Evolutionary conservation across 2,888 invertebrate species (phyloP), one percentile per base, ranked within the genome.

Genomic region (Reticulitermes lucifugus): DNA sequence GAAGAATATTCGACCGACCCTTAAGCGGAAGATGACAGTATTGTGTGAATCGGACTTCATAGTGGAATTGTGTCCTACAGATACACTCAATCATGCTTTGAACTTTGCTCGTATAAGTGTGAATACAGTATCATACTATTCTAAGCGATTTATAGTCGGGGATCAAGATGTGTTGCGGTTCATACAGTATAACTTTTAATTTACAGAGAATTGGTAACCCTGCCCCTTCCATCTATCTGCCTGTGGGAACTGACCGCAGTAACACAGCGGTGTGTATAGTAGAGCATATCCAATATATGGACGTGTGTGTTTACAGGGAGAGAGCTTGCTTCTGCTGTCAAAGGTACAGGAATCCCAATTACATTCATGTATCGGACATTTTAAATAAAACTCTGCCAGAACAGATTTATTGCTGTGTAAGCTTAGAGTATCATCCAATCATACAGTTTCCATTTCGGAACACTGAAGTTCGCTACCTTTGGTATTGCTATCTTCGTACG

Each of bases 151-250:
- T 22, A 18, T 60, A 22, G 21, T n/a, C 6, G 6, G 60, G 60
- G 60, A 7, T 21, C 12, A 14, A 60, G 60, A 60, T 60, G 60
- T 21, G 60, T 60, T 60, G 21, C 21, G 60, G 60, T 60, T 6
- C 60, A 60, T 60, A 60, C n/a, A 60, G 60, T 60, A 21, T 60
- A 60, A 60, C 59, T 60, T 60, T 60, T 60, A 60, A 60, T 60
- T 60, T 60, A 60, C 22, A 21, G 60, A 60, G 60, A 60, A 18
- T 18, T 60, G 60, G 9, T 60, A 60, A 1, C 60, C 60, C 21
- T 14, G 21, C 60, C n/a, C 60, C 14, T 18, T 46, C 46, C 46
- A 14, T 18, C 18, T 6, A 12, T 21, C 6, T 12, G 46, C 60
- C 6, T 18, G 60, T 21, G 21, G 60, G 60, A 60, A 21, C 18